A percentile compares a stretch with the other conserved stretches of the same genome.
These are phyloP conservation scores for Potamilus streckersoni DNA, from an alignment of 1,140 invertebrate genomes.

Conservation along the genomic window DNA sequence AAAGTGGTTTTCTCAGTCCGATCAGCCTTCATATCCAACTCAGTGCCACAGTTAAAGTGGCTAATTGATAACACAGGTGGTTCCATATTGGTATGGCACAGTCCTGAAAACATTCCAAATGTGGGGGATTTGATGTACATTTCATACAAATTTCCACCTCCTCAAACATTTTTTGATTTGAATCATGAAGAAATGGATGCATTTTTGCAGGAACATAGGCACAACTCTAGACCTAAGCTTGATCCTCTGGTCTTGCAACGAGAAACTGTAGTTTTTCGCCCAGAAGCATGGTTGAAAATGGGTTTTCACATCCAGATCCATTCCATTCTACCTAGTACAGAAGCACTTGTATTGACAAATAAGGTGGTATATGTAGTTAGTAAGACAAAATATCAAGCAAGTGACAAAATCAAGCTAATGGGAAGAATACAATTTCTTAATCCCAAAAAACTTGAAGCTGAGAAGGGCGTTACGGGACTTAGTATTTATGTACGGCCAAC, in stretches of 20 bases:
- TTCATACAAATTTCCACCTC: slow-evolving; percentile 54
- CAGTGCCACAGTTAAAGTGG: slow-evolving; percentile 68
- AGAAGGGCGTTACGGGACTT: slow-evolving; percentile 47
- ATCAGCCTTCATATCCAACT: slow-evolving; percentile 78
- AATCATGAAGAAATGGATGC: slow-evolving; percentile 39
- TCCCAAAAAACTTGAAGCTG: slow-evolving; percentile 40
- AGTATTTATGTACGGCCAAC: slow-evolving; percentile 56
- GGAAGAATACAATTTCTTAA: slow-evolving; percentile 58
- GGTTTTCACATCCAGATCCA: slow-evolving; percentile 58
- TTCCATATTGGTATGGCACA: slow-evolving; percentile 46
- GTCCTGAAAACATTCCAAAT: slow-evolving; percentile 33
- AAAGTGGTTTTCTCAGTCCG: slow-evolving; percentile 86
- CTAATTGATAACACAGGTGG: slow-evolving; percentile 54
- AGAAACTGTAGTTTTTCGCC: slow-evolving; percentile 53
- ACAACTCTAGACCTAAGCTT: slow-evolving; percentile 48
- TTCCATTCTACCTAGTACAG: slow-evolving; percentile 58
- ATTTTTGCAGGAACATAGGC: slow-evolving; percentile 45
- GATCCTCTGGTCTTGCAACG: slow-evolving; percentile 45
- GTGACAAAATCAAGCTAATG: slow-evolving; percentile 39
- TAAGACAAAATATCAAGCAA: slow-evolving; percentile 50
- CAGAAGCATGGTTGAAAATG: slow-evolving; percentile 61
- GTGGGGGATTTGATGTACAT: slow-evolving; percentile 56
- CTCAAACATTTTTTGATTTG: slow-evolving; percentile 56
- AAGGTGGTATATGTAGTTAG: slow-evolving; percentile 56
- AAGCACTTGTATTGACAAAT: slow-evolving; percentile 51